These are phyloP conservation scores for Synanthedon andrenaeformis DNA, from an alignment of 2,888 invertebrate genomes.

Conservation along the genomic window DNA sequence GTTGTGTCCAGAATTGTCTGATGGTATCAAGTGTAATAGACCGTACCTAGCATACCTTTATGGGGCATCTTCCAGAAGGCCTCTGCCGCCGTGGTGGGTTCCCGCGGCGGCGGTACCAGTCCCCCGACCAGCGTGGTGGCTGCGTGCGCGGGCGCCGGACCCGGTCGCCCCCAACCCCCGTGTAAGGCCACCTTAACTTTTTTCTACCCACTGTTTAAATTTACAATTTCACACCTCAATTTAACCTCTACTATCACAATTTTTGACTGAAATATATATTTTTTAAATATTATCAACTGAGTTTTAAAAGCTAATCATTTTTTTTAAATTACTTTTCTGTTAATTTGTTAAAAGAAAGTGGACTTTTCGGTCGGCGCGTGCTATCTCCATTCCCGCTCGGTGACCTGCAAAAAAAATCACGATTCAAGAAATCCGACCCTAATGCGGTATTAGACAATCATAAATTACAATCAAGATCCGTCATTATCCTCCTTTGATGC, in stretches of 20 bases:
- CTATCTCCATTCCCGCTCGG: conserved; percentile 6
- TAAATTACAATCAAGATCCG: conserved; percentile 64
- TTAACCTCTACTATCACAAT: neutral
- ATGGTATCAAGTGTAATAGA: neutral
- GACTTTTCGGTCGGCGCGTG: neutral
- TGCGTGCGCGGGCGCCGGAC: conserved; percentile 69
- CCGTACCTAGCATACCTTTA: conserved; percentile 72
- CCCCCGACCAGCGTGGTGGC: conserved; percentile 74
- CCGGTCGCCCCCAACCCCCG: conserved; percentile 74
- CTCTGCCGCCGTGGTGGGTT: conserved; percentile 77
- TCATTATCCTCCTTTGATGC: conserved; percentile 41
- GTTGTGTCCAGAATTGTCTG: neutral
- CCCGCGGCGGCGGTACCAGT: conserved; percentile 78
- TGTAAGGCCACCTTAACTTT: conserved; percentile 61
- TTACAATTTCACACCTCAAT: conserved; percentile 10
- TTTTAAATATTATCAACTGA: too few relatives aligned
- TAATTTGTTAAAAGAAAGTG: neutral
- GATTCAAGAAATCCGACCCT: conserved; percentile 51
- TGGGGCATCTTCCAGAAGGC: conserved; percentile 90
- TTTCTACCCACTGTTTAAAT: conserved; percentile 18
- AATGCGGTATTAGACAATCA: conserved; percentile 55
- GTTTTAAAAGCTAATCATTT: too few relatives aligned
- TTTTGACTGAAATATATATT: conserved; percentile 13
- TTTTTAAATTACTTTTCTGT: too few relatives aligned
- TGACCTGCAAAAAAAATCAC: conserved; percentile 48